Evolutionary conservation across 2,113 vertebrate species (phyloP), one percentile per base, ranked within the genome.

Genomic region (Heterocephalus glaber): DNA sequence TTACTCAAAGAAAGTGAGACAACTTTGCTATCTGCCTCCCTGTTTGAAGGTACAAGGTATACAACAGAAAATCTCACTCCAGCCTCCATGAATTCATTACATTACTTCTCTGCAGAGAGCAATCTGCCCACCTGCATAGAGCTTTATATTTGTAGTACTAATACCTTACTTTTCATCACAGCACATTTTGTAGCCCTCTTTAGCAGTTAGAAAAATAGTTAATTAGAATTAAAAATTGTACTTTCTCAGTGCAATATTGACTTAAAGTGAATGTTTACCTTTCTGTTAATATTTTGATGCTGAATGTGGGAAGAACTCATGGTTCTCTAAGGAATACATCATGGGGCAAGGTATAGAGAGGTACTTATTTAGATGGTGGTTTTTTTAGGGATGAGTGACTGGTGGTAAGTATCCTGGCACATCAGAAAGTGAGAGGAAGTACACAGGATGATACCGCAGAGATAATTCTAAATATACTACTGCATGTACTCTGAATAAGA

Each of bases 211-310:
- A 88, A 52, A 83, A 94, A 56, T 30, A 86, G 28, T 90, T 90
- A 54, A 90, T 81, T 93, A 89, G 16, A 61, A 88, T 76, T 82
- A 72, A 97, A 93, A 49, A 49, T 16, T 24, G 17, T 49, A 30
- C 26, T 49, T 77, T 77, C 28, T 44, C 17, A 66, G 83, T 66
- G n/a, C 72, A 87, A n/a, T 38, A 88, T 72, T 65, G 93, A 56
- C 66, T 76, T 88, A 87, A 88, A 10, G 30, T 66, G 66, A 87
- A 10, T 49, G 26, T 2, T 85, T 68, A 14, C 24, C 17, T 52
- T 56, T 80, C 17, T 44, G 83, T 82, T 92, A 66, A 84, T 90
- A 44, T 30, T 89, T 90, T 76, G 70, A 84, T 77, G n/a, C 17
- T 88, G 12, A 16, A 28, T 88, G 24, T 89, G n/a, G 41, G 26